Evolutionary conservation across 2,888 invertebrate species (phyloP).

Genomic region (Elegia similella): DNA sequence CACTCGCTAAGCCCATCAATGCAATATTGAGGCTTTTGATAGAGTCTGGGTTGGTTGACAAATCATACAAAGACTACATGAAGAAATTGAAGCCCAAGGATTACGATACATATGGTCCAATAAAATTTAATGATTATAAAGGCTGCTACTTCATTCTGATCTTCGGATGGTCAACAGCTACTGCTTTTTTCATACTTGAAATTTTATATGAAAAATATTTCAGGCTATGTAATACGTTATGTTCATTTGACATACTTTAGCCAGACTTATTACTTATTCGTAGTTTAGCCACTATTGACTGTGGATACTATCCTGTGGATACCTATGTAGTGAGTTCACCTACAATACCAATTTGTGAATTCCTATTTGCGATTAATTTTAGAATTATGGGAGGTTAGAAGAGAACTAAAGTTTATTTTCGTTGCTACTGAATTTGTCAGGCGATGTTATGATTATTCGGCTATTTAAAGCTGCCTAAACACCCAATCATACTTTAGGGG

Average conservation of each 20-base stretch:
- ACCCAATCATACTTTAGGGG: no score
- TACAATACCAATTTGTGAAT: no score
- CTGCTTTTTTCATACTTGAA: constrained; percentile 49
- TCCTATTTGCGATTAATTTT: no score
- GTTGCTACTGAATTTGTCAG: no score
- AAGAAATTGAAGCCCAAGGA: constrained; percentile 13
- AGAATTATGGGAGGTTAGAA: no score
- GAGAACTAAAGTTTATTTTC: no score
- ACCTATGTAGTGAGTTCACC: no score
- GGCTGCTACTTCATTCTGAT: constrained; percentile 58
- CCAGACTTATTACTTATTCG: no score
- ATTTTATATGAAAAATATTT: constrained; percentile 33
- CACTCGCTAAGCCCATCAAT: constrained; percentile 45
- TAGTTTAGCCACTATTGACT: no score
- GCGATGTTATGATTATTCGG: no score
- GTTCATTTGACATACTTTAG: background rate
- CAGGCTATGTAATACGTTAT: background rate
- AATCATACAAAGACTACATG: constrained; percentile 42
- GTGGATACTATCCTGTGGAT: no score
- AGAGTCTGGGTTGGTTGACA: constrained; percentile 53
- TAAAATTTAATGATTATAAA: constrained; percentile 53
- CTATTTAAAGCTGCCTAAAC: no score
- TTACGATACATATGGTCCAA: constrained; percentile 35
- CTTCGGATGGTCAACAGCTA: constrained; percentile 51
- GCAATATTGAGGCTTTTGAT: constrained; percentile 43